Evolutionary conservation across 2,888 invertebrate species (phyloP).

Genomic region (Stenodera caucasica): DNA sequence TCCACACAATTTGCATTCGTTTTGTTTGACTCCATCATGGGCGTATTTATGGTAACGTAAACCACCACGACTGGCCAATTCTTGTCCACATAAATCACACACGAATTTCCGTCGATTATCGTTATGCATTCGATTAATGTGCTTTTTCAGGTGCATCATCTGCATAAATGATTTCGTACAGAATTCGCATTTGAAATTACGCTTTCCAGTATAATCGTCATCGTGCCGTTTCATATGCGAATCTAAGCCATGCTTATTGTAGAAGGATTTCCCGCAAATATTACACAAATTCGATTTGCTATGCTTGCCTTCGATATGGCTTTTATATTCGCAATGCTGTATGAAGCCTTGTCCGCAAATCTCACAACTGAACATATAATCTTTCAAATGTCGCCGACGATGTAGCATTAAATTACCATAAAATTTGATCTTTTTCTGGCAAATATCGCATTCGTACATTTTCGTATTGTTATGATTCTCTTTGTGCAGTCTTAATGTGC

Average conservation of each 20-base stretch:
- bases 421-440: constrained; percentile 58
- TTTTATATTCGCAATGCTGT: constrained; percentile 42
- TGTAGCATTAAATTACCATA: constrained; percentile 55
- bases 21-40: constrained; percentile 47
- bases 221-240: constrained; percentile 43
- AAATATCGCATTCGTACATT: constrained; percentile 56
- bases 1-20: constrained; percentile 51
- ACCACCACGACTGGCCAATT: constrained; percentile 41
- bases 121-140: constrained; percentile 40
- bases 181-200: constrained; percentile 48
- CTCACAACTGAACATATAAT: constrained; percentile 58
- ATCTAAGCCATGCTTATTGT: constrained; percentile 40
- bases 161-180: constrained; percentile 45
- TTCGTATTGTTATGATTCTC: constrained; percentile 24
- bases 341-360: constrained; percentile 42
- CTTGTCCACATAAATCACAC: constrained; percentile 48
- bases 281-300: constrained; percentile 41
- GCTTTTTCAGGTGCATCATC: constrained; percentile 40
- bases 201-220: constrained; percentile 31
- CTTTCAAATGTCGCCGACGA: constrained; percentile 59
- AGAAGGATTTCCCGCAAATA: constrained; percentile 42
- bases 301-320: constrained; percentile 42
- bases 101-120: constrained; percentile 43
- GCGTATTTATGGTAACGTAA: constrained; percentile 51
- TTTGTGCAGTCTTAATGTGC: constrained; percentile 32